Evolutionary conservation across 30 jellyfish, hydroid and myxozoan species (phyloP), one percentile per base, ranked within the genome.

Genomic region (Aurelia aurita complex sp. Pacific): DNA sequence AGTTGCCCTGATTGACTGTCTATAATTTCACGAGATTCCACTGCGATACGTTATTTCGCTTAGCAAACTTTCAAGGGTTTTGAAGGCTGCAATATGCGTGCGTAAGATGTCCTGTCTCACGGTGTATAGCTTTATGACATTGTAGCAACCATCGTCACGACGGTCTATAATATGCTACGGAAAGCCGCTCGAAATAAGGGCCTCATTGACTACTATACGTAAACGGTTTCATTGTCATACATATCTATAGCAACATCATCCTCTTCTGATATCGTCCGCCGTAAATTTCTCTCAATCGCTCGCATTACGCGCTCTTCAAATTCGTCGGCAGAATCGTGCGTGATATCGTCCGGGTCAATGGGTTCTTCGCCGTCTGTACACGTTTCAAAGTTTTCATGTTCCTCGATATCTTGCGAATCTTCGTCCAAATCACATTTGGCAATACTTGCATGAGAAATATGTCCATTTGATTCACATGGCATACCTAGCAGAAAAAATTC

Each of bases 251-350:
- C 87, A 43, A 84, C 87, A 74, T 84, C 83, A 46, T 84, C 87
- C 19, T 84, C 87, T 18, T 84, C 87, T 18, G 93, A 84, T 84
- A 84, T 60, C 61, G 87, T 73, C 84, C 81, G 87, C 33, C 87
- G 64, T 23, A 84, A 73, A 33, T 84, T 84, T 54, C 84, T 50
- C 46, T 84, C 93, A 46, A 84, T 84, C 46, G 93, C 93, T 1
- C 93, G 81, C 93, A 84, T 84, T 8, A 84, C 93, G 13, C 87
- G 83, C 50, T 84, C 87, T 36, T 84, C 93, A 66, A 84, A 84
- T 59, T 84, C 93, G 40, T 84, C 93, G 2, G 93, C 93, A 9
- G 81, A 74, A 46, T 84, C 87, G 7, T 74, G 76, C 66, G 67
- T 18, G 62, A 67, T 17, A 5, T 81, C 83, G 43, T 60, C 77